These are phyloP conservation scores for Oostethus manadensis DNA, from an alignment of 2,113 vertebrate species.

Conservation along the genomic window DNA sequence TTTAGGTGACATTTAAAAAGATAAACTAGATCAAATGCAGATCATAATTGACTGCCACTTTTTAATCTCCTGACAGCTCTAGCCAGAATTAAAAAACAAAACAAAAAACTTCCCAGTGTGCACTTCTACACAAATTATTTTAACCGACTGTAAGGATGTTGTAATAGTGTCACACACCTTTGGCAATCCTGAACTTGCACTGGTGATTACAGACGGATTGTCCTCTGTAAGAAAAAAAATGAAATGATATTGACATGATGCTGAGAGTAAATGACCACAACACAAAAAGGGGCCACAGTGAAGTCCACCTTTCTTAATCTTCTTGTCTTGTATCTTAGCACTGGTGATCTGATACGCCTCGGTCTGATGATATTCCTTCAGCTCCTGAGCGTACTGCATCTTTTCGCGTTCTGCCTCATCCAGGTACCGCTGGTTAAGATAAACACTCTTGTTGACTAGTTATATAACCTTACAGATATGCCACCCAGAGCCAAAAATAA, in stretches of 20 bases:
- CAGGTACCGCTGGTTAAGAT: slow-evolving; percentile 79
- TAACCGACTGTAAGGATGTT: neutral
- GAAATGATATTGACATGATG: too few species aligned
- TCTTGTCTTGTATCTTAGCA: slow-evolving; percentile 92
- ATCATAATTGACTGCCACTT: too few species aligned
- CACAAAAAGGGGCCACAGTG: neutral
- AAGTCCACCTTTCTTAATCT: slow-evolving; percentile 87
- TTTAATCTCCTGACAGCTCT: too few species aligned
- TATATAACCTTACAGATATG: neutral
- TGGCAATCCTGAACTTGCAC: slow-evolving; percentile 58
- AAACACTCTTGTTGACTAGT: neutral
- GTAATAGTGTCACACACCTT: slow-evolving; percentile 57
- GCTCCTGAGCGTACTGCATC: slow-evolving; percentile 91
- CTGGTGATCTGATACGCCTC: slow-evolving; percentile 91
- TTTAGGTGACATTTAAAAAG: too few species aligned
- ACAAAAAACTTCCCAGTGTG: neutral
- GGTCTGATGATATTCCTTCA: slow-evolving; percentile 92
- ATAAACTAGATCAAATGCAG: too few species aligned
- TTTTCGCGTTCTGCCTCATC: slow-evolving; percentile 94
- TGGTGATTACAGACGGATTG: slow-evolving; percentile 63
- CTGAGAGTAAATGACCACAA: neutral
- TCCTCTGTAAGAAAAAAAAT: slow-evolving; percentile 66
- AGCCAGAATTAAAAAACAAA: neutral
- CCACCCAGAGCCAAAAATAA: neutral
- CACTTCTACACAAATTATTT: neutral